Percentiles rank a stretch among this genome's conserved stretches.
These are phyloP conservation scores for Micropoecilia bifurca DNA, from an alignment of 2,797 vertebrate genomes.

Conservation along the genomic window DNA sequence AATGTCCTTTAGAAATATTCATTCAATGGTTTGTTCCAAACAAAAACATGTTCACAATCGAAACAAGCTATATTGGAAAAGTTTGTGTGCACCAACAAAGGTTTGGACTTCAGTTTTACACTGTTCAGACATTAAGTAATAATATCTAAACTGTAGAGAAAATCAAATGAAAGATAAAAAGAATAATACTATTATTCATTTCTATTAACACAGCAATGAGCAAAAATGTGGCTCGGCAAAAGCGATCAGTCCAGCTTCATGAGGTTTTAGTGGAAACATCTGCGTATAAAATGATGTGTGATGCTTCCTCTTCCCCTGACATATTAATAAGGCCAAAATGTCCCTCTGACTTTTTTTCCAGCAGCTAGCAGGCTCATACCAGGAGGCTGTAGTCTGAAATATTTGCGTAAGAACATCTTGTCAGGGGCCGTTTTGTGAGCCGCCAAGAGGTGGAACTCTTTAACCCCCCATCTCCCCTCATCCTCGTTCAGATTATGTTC, in stretches of 20 bases:
- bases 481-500: slow-evolving; percentile 32
- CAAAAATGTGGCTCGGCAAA: neutral
- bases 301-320: slow-evolving; percentile 25
- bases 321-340: slow-evolving; percentile 27
- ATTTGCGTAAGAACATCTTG: slow-evolving; percentile 41
- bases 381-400: slow-evolving; percentile 48
- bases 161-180: neutral
- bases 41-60: neutral
- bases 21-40: neutral
- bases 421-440: slow-evolving; percentile 22
- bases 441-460: slow-evolving; percentile 33
- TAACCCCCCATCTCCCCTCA: neutral
- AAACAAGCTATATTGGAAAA: neutral
- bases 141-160: neutral
- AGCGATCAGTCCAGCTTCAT: neutral
- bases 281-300: neutral
- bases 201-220: neutral
- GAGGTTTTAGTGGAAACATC: neutral
- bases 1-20: neutral
- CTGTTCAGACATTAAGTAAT: neutral
- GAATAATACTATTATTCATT: neutral
- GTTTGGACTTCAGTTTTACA: neutral
- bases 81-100: neutral
- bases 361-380: slow-evolving; percentile 23
- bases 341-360: slow-evolving; percentile 14